Evolutionary conservation across 2,797 vertebrate genomes (phyloP), one percentile per base, ranked within the genome.

Genomic region (Esox lucius): DNA sequence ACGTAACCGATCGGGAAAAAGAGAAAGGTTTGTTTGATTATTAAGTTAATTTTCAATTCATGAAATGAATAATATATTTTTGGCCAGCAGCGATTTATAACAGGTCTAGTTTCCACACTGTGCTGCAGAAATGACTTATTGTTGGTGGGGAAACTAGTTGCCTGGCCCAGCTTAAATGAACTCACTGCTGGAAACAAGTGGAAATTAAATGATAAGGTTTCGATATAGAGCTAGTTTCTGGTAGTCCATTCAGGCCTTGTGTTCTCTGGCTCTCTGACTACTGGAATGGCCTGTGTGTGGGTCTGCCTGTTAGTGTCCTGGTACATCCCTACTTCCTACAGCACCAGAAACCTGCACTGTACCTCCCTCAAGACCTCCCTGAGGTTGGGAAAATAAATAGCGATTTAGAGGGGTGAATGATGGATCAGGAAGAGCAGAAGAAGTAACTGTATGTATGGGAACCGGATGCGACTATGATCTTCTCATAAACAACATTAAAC

Each of bases 11-110:
- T 35, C 46, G 48, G 81, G 73, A 74, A 77, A 46, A 51, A 87
- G 83, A 83, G 78, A 71, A 17, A 19, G 26, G 42, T 79, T 72
- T 61, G 11, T 61, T 61, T 66, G 75, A 68, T 76, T 82, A 76
- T 79, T 86, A 82, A 83, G 71, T 79, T 78, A n/a, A 11, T 73
- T 39, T 79, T 73, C 71, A n/a, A 69, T 69, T 61, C 56, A 61
- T 61, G n/a, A 61, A 61, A 61, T 61, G 75, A 73, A 70, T 66
- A 17, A 33, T 72, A 70, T 77, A 12, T 12, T 19, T 68, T 46
- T 71, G 56, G 49, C 65, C 16, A 22, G 72, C 75, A 70, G 33
- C 69, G 64, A 12, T 78, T 78, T 59, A 49, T 0, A 72, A 61
- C 26, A 9, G 22, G 39, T 69, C 39, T 22, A 48, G 19, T 48